Evolutionary conservation across 2,797 vertebrate genomes (phyloP), one percentile per base, ranked within the genome.

Genomic region (Vespertilio murinus): DNA sequence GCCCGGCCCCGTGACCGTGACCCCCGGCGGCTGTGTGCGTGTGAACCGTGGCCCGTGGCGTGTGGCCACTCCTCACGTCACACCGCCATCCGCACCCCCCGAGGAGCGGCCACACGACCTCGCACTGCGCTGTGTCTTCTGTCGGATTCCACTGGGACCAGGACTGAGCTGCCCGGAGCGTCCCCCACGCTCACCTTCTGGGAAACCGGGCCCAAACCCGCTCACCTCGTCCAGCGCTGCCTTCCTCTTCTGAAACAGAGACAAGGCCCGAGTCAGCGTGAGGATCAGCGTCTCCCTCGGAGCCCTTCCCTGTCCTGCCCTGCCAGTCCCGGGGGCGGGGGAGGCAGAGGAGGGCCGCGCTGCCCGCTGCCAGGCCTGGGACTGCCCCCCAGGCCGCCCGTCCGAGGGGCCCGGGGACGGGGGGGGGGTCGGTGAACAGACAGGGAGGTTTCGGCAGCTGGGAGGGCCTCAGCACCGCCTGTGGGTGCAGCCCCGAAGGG

Each of bases 201-300:
- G 5, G 10, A 49, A 73, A 35, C 5, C 33, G 38, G 70, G 28
- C 45, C 77, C 13, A 93, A 88, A 82, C 45, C 20, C 67, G 93
- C 98, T 98, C 91, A 98, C 98, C 98, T 98, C 96, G 65, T 98
- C 94, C 96, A 97, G 64, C 89, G 54, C 82, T 40, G 88, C 92
- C 88, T 91, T 85, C 79, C 96, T 96, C 93, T 95, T 98, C 98
- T 98, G 97, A 97, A 98, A 98, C 56, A 95, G 91, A 97, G 95
- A 92, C 2, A 90, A 13, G 1, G 1, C 1, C 0, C 2, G 73
- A 14, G 22, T 97, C 49, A 96, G 49, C 42, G 14, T 0, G 28
- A 96, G 71, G 64, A n/a, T 0, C 0, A 10, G 12, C 0, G 33
- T 79, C 56, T 40, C 30, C 6, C 38, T 0, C 14, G 77, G 42